Evolutionary conservation across 2,113 vertebrate species (phyloP), one percentile per base, ranked within the genome.

Genomic region (Hippocampus abdominalis): DNA sequence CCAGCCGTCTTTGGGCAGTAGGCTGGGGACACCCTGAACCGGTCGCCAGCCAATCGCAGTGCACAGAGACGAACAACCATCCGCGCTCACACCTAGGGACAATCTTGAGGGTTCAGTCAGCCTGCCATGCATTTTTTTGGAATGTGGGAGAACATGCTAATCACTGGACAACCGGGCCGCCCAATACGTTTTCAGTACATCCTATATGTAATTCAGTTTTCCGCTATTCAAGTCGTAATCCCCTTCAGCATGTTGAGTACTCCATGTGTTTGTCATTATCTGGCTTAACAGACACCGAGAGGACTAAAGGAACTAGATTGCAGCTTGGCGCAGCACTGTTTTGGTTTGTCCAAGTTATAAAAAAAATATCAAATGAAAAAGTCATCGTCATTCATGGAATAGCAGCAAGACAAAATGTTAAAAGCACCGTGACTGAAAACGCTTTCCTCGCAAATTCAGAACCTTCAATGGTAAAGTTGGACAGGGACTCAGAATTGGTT

Each of bases 301-400:
- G 29, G 44, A 49, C 42, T 23, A 39, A 53, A 44, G 29, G 1
- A 72, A 71, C 36, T 10, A 18, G 63, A 69, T 73, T 83, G 73
- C 54, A 9, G 13, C 54, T 21, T 23, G 36, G 36, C 40, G 1
- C 44, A 2, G 25, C 39, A 64, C 72, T 64, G 70, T 71, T 87
- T 81, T 61, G 81, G 56, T 64, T 32, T 64, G 67, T 71, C 72
- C 32, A 20, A 46, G 64, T 63, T 70, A 62, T 66, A 81, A 73
- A 71, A 76, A 76, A 8, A 25, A 64, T 18, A 1, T 10, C 54
- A 74, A 40, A 60, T 62, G 67, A 64, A 54, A 67, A 27, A 68
- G 70, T 74, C 63, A 39, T 63, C 60, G 74, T 84, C 76, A 86
- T 86, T 66, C 66, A 81, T 81, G 64, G 80, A 89, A 78, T 77